These are phyloP conservation scores for Callyntrura guangdongensis DNA, from an alignment of 2,888 invertebrate genomes.

Conservation along the genomic window DNA sequence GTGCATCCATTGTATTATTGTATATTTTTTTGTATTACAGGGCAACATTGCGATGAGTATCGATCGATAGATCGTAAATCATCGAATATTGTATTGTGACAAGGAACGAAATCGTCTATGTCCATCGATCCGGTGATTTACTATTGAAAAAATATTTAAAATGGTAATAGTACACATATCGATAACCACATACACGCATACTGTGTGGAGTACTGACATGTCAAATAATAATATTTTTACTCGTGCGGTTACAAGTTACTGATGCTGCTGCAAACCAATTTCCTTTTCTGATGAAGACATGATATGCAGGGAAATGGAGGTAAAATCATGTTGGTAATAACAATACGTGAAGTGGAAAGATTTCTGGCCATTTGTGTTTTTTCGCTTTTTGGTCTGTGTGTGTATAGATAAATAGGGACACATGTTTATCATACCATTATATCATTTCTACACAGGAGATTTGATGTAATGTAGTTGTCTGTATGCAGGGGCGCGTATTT, in stretches of 20 bases:
- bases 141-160: neutral
- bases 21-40: too few relatives aligned
- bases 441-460: too few relatives aligned
- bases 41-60: slow-evolving; percentile 17
- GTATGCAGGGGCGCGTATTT: too few relatives aligned
- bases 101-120: neutral
- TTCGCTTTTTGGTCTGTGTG: neutral
- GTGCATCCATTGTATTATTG: too few relatives aligned
- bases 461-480: too few relatives aligned
- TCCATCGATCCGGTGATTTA: slow-evolving; percentile 15
- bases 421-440: too few relatives aligned
- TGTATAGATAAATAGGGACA: neutral
- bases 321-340: neutral
- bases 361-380: neutral
- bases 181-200: too few relatives aligned
- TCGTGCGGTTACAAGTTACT: neutral
- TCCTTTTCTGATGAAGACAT: neutral
- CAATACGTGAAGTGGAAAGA: neutral
- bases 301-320: too few relatives aligned
- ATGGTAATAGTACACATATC: too few relatives aligned
- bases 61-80: slow-evolving; percentile 27
- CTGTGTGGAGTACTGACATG: neutral
- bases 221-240: neutral
- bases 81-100: slow-evolving; percentile 11
- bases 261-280: neutral